Conservation (phyloP, 2,797 vertebrate genomes). For the Sorex maritimensis region DNA sequence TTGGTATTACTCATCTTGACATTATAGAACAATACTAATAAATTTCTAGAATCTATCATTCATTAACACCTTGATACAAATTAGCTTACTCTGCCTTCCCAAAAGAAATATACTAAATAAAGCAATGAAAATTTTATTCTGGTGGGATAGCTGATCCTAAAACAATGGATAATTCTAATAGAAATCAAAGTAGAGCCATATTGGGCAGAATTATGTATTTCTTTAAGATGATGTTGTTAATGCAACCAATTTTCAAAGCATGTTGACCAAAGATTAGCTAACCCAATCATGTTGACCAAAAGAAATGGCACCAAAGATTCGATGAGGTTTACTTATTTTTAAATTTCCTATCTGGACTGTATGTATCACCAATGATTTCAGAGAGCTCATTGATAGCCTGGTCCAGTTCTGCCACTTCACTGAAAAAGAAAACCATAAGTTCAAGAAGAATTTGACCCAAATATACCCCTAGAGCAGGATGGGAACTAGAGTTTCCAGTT, state of each 20-base stretch:
- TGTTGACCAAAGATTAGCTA: too few species aligned
- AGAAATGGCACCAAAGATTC: too few species aligned
- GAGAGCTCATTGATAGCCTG: not conserved
- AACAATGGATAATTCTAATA: not conserved
- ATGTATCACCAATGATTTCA: not conserved
- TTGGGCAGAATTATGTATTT: not conserved
- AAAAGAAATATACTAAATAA: not conserved
- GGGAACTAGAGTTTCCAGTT: too few species aligned
- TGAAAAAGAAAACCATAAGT: not conserved
- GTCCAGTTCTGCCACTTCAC: not conserved
- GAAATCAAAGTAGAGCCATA: not conserved
- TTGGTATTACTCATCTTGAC: not conserved
- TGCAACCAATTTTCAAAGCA: too few species aligned
- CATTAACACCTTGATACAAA: not conserved
- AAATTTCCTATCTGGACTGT: not conserved
- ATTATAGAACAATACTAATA: not conserved
- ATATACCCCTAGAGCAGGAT: too few species aligned
- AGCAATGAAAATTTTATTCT: not conserved
- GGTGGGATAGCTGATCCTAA: not conserved
- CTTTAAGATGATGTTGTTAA: not conserved
- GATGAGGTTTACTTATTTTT: too few species aligned
- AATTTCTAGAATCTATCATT: not conserved
- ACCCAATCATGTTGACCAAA: too few species aligned
- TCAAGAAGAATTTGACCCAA: too few species aligned
- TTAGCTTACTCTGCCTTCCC: conserved; percentile 33